phyloP scores from a whole-genome alignment of 2,797 vertebrate species.

The Liparis tanakae region DNA sequence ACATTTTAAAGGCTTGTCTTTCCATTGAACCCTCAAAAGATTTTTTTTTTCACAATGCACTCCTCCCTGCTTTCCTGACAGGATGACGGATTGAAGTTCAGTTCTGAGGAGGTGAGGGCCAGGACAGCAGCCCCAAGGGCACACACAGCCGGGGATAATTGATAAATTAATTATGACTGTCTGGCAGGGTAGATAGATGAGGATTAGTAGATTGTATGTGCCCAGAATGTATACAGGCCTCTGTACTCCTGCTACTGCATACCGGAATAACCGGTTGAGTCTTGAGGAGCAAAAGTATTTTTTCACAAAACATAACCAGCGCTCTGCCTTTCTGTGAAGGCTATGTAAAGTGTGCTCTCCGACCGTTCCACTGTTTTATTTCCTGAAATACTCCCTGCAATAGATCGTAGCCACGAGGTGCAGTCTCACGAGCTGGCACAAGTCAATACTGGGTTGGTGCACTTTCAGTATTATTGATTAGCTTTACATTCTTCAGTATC shows the following conservation, averaged over 20 bases:
- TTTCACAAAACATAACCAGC: slow-evolving; percentile 21
- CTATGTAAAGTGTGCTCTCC: neutral
- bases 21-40: slow-evolving; percentile 15
- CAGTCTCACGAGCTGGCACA: neutral
- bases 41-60: slow-evolving; percentile 5
- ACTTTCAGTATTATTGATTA: slow-evolving; percentile 9
- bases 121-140: slow-evolving; percentile 60
- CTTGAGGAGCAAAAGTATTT: slow-evolving; percentile 1
- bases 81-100: slow-evolving; percentile 64
- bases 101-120: slow-evolving; percentile 49
- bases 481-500: slow-evolving; percentile 9
- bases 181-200: slow-evolving; percentile 59
- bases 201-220: slow-evolving; percentile 45
- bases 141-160: slow-evolving; percentile 60
- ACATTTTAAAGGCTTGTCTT: neutral
- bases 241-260: slow-evolving; percentile 3
- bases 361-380: slow-evolving; percentile 23
- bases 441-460: slow-evolving; percentile 4
- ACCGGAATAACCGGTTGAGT: slow-evolving; percentile 29
- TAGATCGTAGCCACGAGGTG: neutral
- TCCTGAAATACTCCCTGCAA: slow-evolving; percentile 1
- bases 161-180: slow-evolving; percentile 73
- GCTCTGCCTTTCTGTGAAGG: neutral
- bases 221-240: slow-evolving; percentile 18
- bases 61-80: slow-evolving; percentile 57